These are phyloP conservation scores for Cichladusa arquata DNA, from an alignment of 2,113 vertebrate genomes.

Conservation along the genomic window DNA sequence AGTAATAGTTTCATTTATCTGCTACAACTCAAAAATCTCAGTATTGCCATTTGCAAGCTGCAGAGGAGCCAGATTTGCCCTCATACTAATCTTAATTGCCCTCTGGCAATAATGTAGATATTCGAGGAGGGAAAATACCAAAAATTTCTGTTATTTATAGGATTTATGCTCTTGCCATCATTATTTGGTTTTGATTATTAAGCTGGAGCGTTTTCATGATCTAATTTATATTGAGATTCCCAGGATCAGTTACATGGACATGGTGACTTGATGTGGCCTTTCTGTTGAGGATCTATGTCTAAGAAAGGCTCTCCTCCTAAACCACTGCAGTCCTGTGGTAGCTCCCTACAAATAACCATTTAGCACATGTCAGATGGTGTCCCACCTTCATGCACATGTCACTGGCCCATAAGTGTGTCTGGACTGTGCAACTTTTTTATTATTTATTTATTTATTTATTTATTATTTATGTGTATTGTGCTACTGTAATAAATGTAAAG, in stretches of 20 bases:
- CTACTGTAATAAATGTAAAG: background rate
- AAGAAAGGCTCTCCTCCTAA: background rate
- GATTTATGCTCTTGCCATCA: background rate
- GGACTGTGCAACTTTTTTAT: background rate
- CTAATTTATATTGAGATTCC: background rate
- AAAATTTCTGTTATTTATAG: background rate
- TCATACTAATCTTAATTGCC: background rate
- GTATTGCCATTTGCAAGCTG: background rate
- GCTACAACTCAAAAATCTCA: background rate
- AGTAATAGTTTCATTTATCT: background rate
- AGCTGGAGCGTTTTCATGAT: background rate
- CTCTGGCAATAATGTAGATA: background rate
- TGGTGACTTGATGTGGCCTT: background rate
- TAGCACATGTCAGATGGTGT: background rate
- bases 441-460: too few species aligned
- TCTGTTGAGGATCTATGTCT: background rate
- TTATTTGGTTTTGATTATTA: background rate
- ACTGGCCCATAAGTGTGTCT: background rate
- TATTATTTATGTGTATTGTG: background rate
- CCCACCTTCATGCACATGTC: background rate
- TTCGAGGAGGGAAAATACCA: background rate
- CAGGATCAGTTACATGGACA: background rate
- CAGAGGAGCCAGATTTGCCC: background rate
- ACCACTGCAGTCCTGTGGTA: background rate
- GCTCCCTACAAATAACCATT: background rate